Evolutionary conservation across 2,113 vertebrate genomes (phyloP).

Genomic region (Nibea coibor): DNA sequence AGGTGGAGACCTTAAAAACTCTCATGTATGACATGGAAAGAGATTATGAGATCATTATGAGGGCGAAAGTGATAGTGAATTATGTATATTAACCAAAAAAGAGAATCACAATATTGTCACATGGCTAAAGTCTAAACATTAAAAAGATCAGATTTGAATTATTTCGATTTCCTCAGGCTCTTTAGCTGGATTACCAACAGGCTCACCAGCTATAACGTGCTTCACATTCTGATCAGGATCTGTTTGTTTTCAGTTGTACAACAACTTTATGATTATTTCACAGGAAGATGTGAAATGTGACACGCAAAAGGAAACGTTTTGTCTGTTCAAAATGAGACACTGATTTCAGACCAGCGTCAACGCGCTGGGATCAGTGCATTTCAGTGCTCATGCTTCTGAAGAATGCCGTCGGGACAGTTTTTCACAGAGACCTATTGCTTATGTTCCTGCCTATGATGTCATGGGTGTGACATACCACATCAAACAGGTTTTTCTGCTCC

Average conservation of each 20-base stretch:
- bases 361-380: neutral
- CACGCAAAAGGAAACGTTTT: neutral
- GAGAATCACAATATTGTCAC: neutral
- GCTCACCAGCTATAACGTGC: neutral
- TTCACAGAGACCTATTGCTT: neutral
- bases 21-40: neutral
- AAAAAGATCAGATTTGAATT: neutral
- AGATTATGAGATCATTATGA: neutral
- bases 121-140: neutral
- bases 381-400: neutral
- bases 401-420: conserved; percentile 66
- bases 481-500: conserved; percentile 35
- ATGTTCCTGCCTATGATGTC: neutral
- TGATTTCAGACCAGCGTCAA: neutral
- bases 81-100: neutral
- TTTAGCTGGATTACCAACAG: neutral
- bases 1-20: neutral
- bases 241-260: neutral
- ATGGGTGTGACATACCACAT: conserved; percentile 36
- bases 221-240: neutral
- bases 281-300: neutral
- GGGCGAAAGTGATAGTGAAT: rapidly evolving
- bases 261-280: neutral
- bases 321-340: neutral
- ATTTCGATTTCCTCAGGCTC: neutral